A percentile compares a stretch with the other conserved stretches of the same genome.
Conservation (phyloP, 2,888 invertebrate species). For the Tetanocera ferruginea region DNA sequence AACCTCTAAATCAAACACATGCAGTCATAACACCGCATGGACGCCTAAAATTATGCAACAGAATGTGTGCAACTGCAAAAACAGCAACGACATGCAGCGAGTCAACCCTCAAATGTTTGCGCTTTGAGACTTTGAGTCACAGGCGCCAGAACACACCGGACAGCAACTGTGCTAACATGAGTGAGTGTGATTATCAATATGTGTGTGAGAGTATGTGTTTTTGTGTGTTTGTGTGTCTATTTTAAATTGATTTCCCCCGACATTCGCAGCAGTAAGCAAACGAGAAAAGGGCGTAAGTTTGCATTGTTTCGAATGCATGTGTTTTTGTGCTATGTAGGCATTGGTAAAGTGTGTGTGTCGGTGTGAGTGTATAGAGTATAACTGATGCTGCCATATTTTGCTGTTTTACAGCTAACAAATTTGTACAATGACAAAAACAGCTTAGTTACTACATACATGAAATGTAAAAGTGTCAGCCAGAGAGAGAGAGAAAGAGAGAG, state of each 20-base stretch:
- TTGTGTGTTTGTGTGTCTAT: background rate
- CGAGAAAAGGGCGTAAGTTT: constrained; percentile 37
- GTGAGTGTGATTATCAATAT: background rate
- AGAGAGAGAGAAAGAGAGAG: background rate
- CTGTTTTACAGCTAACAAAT: constrained; percentile 18
- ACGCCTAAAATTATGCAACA: constrained; percentile 19
- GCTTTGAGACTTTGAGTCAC: background rate
- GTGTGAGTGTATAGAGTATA: background rate
- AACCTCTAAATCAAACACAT: background rate
- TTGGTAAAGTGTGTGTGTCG: background rate
- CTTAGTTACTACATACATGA: background rate
- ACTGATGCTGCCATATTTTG: constrained; percentile 25
- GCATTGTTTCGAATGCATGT: background rate
- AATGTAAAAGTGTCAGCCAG: background rate
- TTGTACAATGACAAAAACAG: background rate
- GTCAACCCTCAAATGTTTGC: constrained; percentile 11
- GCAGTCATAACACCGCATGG: background rate
- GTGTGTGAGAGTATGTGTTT: background rate
- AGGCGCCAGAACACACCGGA: background rate
- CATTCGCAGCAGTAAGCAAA: constrained; percentile 1
- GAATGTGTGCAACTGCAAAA: background rate
- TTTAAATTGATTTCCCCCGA: constrained; percentile 41
- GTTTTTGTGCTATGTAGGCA: background rate
- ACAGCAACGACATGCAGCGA: background rate
- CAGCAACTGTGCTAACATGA: background rate